Base-by-base conservation (phyloP, 1,140 invertebrate genomes). In the Subanguina moxae region DNA sequence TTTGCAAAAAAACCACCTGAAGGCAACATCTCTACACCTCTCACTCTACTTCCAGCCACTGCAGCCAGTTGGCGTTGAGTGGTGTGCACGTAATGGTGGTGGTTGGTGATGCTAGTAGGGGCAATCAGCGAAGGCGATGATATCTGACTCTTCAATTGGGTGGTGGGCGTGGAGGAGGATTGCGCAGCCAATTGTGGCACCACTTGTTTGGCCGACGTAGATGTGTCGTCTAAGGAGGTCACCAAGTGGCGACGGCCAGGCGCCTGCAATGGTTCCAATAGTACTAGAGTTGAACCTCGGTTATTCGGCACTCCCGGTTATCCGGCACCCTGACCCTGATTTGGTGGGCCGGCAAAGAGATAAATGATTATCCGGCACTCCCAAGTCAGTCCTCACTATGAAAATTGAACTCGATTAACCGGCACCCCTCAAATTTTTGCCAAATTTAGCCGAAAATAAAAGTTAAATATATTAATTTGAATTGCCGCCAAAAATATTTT, bases 21-120 rank as follows among this genome's bases (percentile, higher is more conserved):
- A n/a, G 73, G 73, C n/a, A 74, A 46, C 57, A 74, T 70, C 28
- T 74, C 65, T 1, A 67, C 68, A 42, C 73, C 73, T 11, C 73
- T 62, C 17, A 74, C 76, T 21, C 27, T 46, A 9, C 68, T 57
- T 0, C 67, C 75, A 8, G 52, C 63, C 3, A 58, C 71, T 7
- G 73, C 59, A 25, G 57, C 57, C n/a, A 74, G 57, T 30, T 30
- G 45, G 3, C 73, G 57, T 62, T 74, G 73, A 5, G 73, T 74
- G n/a, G 72, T 57, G n/a, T 74, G 73, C 32, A 76, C 74, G 42
- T 65, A 78, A 17, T 73, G 58, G 25, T 58, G 11, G 46, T 1
- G 13, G 19, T 1, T n/a, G 19, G n/a, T 42, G 21, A 15, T 21
- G 28, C 68, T 15, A 11, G 66, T 11, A 19, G n/a, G 17, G 19